Evolutionary conservation across 1,140 invertebrate species (phyloP).

Genomic region (Whitmania pigra): DNA sequence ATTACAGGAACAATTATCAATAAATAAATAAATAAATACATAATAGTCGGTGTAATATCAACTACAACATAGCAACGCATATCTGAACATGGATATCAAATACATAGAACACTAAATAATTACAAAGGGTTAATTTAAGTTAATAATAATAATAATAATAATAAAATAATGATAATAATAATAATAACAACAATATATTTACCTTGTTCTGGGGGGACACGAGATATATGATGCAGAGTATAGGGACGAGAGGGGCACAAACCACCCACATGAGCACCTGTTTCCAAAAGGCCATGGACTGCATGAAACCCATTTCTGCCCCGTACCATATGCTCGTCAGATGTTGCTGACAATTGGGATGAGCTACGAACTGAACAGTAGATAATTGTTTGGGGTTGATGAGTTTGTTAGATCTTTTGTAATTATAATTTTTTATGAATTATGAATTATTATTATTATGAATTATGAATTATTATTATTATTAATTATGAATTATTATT

Average conservation of each 20-base stretch:
- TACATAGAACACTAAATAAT: too few relatives aligned
- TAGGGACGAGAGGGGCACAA: conserved; percentile 82
- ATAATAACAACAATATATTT: conserved; percentile 42
- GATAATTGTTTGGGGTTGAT: not conserved
- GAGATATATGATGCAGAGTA: conserved; percentile 83
- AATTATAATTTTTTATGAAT: too few relatives aligned
- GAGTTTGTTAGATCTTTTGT: not conserved
- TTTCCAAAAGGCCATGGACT: conserved; percentile 46
- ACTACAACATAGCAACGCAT: too few relatives aligned
- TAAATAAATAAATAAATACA: too few relatives aligned
- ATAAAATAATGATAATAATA: not conserved
- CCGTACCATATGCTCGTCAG: conserved; percentile 97
- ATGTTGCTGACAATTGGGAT: conserved; percentile 95
- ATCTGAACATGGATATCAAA: too few relatives aligned
- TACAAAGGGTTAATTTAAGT: too few relatives aligned
- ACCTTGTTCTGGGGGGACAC: conserved; percentile 76
- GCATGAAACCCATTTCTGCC: conserved; percentile 76
- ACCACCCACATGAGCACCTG: conserved; percentile 79
- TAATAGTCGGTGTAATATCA: too few relatives aligned
- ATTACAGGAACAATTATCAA: too few relatives aligned
- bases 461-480: too few relatives aligned
- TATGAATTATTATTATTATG: too few relatives aligned
- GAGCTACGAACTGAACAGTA: conserved; percentile 79
- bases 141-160: not conserved
- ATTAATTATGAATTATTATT: too few relatives aligned